phyloP scores from a whole-genome alignment of 2,888 invertebrate species.

The Diarsia rubi region DNA sequence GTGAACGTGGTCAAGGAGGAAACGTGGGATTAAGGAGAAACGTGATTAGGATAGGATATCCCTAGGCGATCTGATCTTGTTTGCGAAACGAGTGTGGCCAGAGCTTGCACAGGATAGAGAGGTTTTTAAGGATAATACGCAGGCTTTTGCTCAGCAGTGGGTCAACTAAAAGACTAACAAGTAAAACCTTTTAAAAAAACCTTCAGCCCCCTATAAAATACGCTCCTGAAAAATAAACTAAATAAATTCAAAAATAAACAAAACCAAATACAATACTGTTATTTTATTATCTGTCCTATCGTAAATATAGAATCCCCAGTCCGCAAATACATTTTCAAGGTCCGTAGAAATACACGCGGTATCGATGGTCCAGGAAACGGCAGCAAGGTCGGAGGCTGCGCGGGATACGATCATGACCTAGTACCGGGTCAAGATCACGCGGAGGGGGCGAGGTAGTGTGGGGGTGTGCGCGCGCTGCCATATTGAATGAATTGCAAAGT shows the following conservation, averaged over 20 bases:
- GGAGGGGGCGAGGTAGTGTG: conserved; percentile 48
- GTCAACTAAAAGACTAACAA: not conserved
- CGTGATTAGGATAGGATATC: no score
- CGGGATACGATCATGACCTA: conserved; percentile 83
- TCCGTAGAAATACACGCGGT: conserved; percentile 40
- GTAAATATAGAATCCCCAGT: conserved; percentile 45
- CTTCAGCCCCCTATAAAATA: no score
- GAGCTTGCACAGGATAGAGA: not conserved
- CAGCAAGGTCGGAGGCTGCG: conserved; percentile 80
- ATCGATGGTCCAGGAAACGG: conserved; percentile 59
- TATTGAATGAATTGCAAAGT: conserved; percentile 69
- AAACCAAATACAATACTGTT: not conserved
- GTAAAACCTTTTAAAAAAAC: not conserved
- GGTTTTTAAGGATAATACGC: not conserved
- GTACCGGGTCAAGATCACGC: conserved; percentile 83
- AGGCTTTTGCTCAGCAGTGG: not conserved
- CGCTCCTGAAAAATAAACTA: not conserved
- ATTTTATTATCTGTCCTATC: not conserved
- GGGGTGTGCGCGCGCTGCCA: conserved; percentile 65
- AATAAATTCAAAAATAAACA: no score
- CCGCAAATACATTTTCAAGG: conserved; percentile 57
- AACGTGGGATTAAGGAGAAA: no score
- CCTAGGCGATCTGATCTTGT: no score
- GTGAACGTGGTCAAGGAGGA: no score
- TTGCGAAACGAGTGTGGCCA: not conserved